Base-by-base conservation (phyloP, 2,113 vertebrate genomes). In the Raja brachyura region DNA sequence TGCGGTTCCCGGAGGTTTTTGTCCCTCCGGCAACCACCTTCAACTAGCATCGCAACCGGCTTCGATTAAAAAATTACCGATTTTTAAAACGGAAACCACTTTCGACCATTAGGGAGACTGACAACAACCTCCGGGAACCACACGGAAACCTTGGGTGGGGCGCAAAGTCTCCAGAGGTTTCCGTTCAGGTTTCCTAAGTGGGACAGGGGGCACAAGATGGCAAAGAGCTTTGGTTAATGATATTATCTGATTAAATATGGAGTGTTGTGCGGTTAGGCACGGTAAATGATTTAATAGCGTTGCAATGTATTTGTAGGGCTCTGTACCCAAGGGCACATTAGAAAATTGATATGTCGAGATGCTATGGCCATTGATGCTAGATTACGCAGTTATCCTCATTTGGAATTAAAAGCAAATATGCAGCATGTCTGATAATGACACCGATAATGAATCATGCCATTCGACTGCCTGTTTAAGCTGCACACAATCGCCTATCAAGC, bases 381-480 rank as follows among this genome's bases (percentile, higher is more conserved):
- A 88, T 70, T 92, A 92, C 66, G 22, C 88, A 92, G 68, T 10
- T 73, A 73, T 54, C 68, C 54, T 92, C 66, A 54, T 73, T 92
- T 48, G 68, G 68, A 92, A 39, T 92, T 25, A 70, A 92, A 70
- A 25, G 66, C 90, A 92, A 92, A 73, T 73, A 70, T 73, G 48
- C 54, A 73, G 66, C 90, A 92, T 92, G 33, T 28, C 68, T 74
- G 66, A 92, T 11, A 54, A 74, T 79, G 73, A 74, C 75, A 25
- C 56, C 56, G 93, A 85, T 90, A 88, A 90, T 39, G 93, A 56
- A 61, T 76, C 39, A 74, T 77, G 95, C 96, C 96, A 95, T 96
- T 97, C 96, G 96, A 96, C 96, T 96, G 33, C 96, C 96, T 96
- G 33, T 96, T 96, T 96, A 96, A 95, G 94, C 96, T 96, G 95